Percentiles rank a stretch among this genome's conserved stretches.
phyloP scores from a whole-genome alignment of 2,113 vertebrate genomes.

The Sciurus niger region DNA sequence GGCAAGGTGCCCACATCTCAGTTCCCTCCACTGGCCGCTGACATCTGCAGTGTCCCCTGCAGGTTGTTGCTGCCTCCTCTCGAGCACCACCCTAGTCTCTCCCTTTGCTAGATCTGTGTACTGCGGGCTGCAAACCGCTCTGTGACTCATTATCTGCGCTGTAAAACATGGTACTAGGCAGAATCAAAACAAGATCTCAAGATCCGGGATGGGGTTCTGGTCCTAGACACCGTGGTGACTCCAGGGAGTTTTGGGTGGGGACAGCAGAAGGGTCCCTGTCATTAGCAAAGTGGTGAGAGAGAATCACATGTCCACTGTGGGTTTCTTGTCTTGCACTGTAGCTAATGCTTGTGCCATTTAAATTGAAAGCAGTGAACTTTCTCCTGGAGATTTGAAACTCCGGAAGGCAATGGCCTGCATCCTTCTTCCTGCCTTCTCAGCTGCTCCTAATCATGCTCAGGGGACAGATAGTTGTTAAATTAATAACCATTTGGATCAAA shows the following conservation, averaged over 20 bases:
- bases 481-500: background rate
- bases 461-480: background rate
- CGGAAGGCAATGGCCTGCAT: no score
- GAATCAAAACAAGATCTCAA: background rate
- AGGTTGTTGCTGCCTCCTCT: background rate
- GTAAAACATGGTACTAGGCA: background rate
- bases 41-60: background rate
- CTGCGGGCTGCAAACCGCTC: background rate
- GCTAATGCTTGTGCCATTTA: background rate
- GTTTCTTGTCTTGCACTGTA: background rate
- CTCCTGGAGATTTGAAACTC: background rate
- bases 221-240: background rate
- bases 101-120: background rate
- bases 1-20: background rate
- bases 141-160: background rate
- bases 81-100: background rate
- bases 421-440: background rate
- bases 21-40: background rate
- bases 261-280: no score
- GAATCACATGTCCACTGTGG: background rate
- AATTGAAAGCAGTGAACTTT: background rate
- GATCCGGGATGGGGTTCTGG: background rate
- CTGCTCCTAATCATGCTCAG: background rate
- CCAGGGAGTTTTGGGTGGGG: background rate
- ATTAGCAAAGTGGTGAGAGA: background rate